Percentiles rank a stretch among this genome's conserved stretches.
Evolutionary conservation across 1,140 invertebrate genomes (phyloP).

Genomic region (Meloidogyne chitwoodi): DNA sequence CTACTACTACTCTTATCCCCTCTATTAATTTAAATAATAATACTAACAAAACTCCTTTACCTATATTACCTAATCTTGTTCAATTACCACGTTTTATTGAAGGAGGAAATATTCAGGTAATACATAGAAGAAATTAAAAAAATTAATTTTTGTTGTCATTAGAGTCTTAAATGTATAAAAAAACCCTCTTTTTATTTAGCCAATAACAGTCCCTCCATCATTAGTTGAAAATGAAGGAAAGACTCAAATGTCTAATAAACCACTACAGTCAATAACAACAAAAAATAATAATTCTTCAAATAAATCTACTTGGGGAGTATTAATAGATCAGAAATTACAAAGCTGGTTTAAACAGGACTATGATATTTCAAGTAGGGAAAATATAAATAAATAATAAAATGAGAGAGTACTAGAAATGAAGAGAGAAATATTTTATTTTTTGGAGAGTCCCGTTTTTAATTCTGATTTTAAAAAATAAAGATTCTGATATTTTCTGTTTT

Average conservation of each 20-base stretch:
- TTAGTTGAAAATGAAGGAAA: constrained; percentile 1
- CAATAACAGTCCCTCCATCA: constrained; percentile 11
- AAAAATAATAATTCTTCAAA: constrained; percentile 1
- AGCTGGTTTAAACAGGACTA: constrained; percentile 38
- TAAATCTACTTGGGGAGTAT: not conserved
- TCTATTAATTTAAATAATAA: not conserved
- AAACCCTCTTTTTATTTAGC: not conserved
- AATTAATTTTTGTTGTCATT: no score
- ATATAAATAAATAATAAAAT: not conserved
- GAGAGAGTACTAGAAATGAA: no score
- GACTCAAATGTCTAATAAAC: not conserved
- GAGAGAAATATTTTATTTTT: no score
- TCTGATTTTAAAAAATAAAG: no score
- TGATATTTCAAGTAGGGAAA: constrained; percentile 26
- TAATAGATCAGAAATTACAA: not conserved
- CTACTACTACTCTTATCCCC: not conserved
- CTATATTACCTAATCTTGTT: constrained; percentile 5
- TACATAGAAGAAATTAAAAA: no score
- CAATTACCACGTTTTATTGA: constrained; percentile 14
- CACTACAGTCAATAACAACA: not conserved
- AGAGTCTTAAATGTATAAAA: no score
- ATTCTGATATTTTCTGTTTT: no score
- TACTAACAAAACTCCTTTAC: constrained; percentile 10
- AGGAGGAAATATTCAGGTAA: constrained; percentile 11
- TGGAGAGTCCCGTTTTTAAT: no score